phyloP scores from a whole-genome alignment of 2,888 invertebrate species.

The Patella depressa region DNA sequence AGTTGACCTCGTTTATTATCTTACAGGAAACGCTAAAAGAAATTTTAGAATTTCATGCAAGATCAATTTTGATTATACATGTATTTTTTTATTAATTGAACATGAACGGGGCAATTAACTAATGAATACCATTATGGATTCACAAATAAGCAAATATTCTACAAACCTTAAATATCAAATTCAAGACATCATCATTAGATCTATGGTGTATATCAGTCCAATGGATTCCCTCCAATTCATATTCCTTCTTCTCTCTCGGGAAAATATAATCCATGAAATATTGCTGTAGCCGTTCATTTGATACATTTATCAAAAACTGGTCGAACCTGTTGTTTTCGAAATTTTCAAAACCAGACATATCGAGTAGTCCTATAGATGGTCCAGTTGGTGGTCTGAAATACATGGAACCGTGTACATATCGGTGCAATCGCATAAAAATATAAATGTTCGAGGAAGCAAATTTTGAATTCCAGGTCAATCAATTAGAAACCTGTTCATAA shows the following conservation, averaged over 20 bases:
- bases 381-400: conserved; percentile 40
- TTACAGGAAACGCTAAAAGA: too few relatives aligned
- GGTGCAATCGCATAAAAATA: too few relatives aligned
- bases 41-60: too few relatives aligned
- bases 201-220: conserved; percentile 55
- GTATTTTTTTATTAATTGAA: neutral
- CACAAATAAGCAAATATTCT: neutral
- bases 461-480: too few relatives aligned
- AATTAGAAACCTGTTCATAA: too few relatives aligned
- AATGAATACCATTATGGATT: too few relatives aligned
- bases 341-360: conserved; percentile 60
- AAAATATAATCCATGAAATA: conserved; percentile 64
- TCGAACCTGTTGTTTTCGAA: conserved; percentile 52
- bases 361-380: conserved; percentile 49
- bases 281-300: conserved; percentile 58
- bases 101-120: neutral
- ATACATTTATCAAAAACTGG: conserved; percentile 56
- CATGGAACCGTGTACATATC: too few relatives aligned
- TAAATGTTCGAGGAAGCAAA: too few relatives aligned
- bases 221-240: conserved; percentile 53
- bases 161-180: conserved; percentile 53
- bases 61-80: too few relatives aligned
- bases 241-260: conserved; percentile 53
- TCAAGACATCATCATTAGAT: conserved; percentile 53
- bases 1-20: too few relatives aligned